A percentile compares a stretch with the other conserved stretches of the same genome.
These are phyloP conservation scores for Rhea pennata DNA, from an alignment of 2,113 vertebrate genomes.

Conservation along the genomic window DNA sequence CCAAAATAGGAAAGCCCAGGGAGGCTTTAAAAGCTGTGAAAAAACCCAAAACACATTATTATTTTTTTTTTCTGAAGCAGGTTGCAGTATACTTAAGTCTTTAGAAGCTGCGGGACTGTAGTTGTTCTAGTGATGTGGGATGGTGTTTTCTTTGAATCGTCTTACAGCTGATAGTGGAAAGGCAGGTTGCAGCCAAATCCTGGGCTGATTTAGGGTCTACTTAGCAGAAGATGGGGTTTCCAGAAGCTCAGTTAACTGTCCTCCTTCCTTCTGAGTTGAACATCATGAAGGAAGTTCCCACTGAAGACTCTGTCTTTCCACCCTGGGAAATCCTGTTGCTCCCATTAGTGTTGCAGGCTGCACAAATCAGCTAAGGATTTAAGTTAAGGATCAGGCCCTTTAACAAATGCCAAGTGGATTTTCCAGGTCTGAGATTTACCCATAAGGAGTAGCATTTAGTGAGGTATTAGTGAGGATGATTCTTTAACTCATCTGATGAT, in stretches of 20 bases:
- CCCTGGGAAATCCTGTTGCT: not conserved
- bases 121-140: not conserved
- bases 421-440: conserved; percentile 40
- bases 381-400: not conserved
- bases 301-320: not conserved
- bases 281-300: fast-evolving
- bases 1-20: conserved; percentile 70
- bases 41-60: conserved; percentile 48
- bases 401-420: not conserved
- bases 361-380: not conserved
- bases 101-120: not conserved
- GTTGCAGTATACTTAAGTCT: conserved; percentile 19
- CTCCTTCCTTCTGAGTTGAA: not conserved
- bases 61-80: not conserved
- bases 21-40: conserved; percentile 81
- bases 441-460: conserved; percentile 49
- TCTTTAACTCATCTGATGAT: not conserved
- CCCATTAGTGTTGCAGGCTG: not conserved
- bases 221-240: not conserved
- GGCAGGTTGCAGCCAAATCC: not conserved
- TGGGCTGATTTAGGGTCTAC: not conserved
- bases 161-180: not conserved
- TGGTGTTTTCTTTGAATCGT: not conserved
- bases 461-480: conserved; percentile 54
- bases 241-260: not conserved